Evolutionary conservation across 2,797 vertebrate genomes (phyloP).

Genomic region (Lepus oiostolus): DNA sequence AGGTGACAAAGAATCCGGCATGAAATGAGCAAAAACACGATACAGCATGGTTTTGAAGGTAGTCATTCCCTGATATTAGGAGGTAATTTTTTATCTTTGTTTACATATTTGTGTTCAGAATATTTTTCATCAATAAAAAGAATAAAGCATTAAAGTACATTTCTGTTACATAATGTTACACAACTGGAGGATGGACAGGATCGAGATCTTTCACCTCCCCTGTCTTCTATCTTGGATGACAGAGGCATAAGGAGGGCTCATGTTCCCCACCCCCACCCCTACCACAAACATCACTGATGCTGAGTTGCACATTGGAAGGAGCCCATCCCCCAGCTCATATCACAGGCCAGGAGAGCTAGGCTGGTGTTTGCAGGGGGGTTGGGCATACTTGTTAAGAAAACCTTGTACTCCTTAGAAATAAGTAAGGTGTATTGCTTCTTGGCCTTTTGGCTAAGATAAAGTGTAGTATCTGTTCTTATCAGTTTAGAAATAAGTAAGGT

Average conservation of each 20-base stretch:
- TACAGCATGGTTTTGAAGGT: background rate
- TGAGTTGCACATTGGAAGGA: background rate
- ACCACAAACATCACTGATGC: background rate
- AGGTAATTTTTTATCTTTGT: background rate
- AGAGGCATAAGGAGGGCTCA: conserved; percentile 25
- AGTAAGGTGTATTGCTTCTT: conserved; percentile 80
- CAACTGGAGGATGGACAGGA: conserved; percentile 48
- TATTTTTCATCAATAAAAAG: conserved; percentile 61
- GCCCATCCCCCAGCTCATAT: background rate
- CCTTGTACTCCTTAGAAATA: conserved; percentile 83
- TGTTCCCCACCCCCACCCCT: background rate
- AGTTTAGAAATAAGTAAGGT: conserved; percentile 78
- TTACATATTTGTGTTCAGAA: conserved; percentile 20
- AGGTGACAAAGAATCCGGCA: background rate
- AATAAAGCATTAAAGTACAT: conserved; percentile 79
- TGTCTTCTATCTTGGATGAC: background rate
- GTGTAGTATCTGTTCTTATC: too few species aligned
- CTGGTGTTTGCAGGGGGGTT: conserved; percentile 16
- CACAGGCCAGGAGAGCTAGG: background rate
- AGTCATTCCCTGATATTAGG: background rate
- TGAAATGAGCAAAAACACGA: background rate
- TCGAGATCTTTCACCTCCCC: background rate
- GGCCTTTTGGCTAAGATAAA: too few species aligned
- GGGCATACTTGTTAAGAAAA: conserved; percentile 79
- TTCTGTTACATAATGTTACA: conserved; percentile 59